Evolutionary conservation across 2,113 vertebrate species (phyloP), one percentile per base, ranked within the genome.

Genomic region (Prietella phreatophila): DNA sequence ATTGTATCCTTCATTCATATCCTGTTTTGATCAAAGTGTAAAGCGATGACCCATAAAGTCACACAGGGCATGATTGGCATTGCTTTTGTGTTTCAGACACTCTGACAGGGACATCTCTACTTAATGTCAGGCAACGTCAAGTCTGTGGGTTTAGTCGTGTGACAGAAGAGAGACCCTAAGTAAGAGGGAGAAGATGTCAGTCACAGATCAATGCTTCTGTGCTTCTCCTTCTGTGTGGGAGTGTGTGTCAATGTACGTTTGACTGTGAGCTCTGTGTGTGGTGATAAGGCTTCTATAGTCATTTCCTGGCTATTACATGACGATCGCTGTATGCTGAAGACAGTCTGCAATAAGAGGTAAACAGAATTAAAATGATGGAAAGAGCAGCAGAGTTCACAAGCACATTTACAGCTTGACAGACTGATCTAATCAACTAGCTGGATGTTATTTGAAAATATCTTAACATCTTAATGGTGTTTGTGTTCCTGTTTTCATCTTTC

Each of bases 1-100:
- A 75, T 61, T 87, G 60, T 55, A 71, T 78, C 11, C 83, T 58
- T 58, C 42, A n/a, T 82, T 58, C 47, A 47, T 60, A 83, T 39
- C 55, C 17, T n/a, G 17, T 61, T 83, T 80, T 39, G 22, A 86
- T 61, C 30, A 25, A 27, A 55, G 25, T 86, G 55, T 80, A 67
- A 39, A 55, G 81, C 53, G 9, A 50, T 71, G 14, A 50, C 61
- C 85, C 75, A 20, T 19, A 30, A 69, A 19, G 75, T 6, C n/a
- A 10, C 15, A 61, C 80, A 25, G 80, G 80, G 30, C 19, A 33
- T 19, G 53, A 81, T 30, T 82, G 88, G 42, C 17, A 79, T 76
- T 25, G n/a, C 36, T 30, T 83, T 88, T 25, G 50, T 13, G 53
- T 55, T 14, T 55, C 39, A 61, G 65, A 69, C 36, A 56, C 61